Evolutionary conservation across 1,140 invertebrate species (phyloP).

Genomic region (Thrips palmi): DNA sequence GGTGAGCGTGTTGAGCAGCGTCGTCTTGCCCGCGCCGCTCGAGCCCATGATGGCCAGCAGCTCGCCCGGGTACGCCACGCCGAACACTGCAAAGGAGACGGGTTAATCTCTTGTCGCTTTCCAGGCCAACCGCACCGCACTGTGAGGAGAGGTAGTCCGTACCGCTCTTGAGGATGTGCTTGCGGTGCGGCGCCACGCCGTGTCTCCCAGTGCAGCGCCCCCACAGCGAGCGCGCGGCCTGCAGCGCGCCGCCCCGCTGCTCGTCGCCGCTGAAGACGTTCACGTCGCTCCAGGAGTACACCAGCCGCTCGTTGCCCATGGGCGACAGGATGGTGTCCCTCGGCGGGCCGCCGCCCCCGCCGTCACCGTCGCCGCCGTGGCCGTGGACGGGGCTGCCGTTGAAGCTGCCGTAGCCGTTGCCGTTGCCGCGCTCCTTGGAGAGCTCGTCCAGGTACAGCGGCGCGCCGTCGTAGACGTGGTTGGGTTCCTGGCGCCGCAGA

Average conservation of each 20-base stretch:
- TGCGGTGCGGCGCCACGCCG: conserved; percentile 25
- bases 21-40: conserved; percentile 91
- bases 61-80: conserved; percentile 74
- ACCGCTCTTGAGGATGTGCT: conserved; percentile 50
- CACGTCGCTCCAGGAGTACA: conserved; percentile 48
- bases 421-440: too few species aligned
- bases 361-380: conserved; percentile 25
- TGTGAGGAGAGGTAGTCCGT: conserved; percentile 17
- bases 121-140: conserved; percentile 16
- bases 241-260: conserved; percentile 11
- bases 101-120: conserved; percentile 11
- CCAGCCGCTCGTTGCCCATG: conserved; percentile 30
- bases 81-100: conserved; percentile 44
- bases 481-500: too few species aligned
- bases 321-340: conserved; percentile 24
- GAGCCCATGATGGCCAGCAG: conserved; percentile 84
- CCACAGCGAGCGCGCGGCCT: conserved; percentile 6
- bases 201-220: conserved; percentile 15
- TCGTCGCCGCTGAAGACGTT: conserved; percentile 35
- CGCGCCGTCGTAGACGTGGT: too few species aligned
- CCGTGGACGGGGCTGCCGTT: conserved; percentile 18
- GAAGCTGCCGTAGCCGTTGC: too few species aligned
- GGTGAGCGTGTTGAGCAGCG: conserved; percentile 77
- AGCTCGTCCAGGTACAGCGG: too few species aligned
- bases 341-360: conserved; percentile 23